Evolutionary conservation across 2,888 invertebrate genomes (phyloP).

Genomic region (Cabera pusaria): DNA sequence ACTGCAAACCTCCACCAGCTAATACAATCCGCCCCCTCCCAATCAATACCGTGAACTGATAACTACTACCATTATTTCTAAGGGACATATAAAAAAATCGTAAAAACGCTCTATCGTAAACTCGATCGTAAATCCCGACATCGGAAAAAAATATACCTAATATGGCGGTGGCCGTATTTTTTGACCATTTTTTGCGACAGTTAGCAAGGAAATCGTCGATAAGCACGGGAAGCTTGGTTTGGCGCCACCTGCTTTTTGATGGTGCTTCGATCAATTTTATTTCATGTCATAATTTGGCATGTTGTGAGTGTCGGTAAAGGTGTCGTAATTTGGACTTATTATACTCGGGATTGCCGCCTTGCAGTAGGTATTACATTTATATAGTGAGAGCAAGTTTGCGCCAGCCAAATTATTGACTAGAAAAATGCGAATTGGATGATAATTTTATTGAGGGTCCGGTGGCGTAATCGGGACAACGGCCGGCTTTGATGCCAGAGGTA

Average conservation of each 20-base stretch:
- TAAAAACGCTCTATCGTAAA: constrained; percentile 44
- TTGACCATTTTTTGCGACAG: constrained; percentile 17
- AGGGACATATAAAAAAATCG: constrained; percentile 52
- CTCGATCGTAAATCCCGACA: constrained; percentile 31
- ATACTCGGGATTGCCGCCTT: too few species aligned
- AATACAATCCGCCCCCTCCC: constrained; percentile 1
- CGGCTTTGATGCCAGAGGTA: too few species aligned
- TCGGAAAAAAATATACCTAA: constrained; percentile 34
- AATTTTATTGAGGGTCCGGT: too few species aligned
- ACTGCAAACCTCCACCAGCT: too few species aligned
- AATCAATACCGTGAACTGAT: constrained; percentile 26
- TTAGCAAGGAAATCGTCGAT: constrained; percentile 16
- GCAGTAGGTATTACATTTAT: too few species aligned
- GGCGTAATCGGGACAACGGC: too few species aligned
- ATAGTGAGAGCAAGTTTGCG: too few species aligned
- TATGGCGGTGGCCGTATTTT: constrained; percentile 25
- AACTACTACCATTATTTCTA: constrained; percentile 39
- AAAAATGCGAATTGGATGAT: too few species aligned
- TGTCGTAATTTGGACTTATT: too few species aligned
- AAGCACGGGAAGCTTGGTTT: background rate
- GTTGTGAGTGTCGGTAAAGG: too few species aligned
- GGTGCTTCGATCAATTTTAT: constrained; percentile 6
- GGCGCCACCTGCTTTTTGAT: constrained; percentile 13
- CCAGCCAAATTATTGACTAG: too few species aligned
- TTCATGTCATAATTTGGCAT: constrained; percentile 1